Evolutionary conservation across 2,797 vertebrate species (phyloP).

Genomic region (Onychomys leucogaster): DNA sequence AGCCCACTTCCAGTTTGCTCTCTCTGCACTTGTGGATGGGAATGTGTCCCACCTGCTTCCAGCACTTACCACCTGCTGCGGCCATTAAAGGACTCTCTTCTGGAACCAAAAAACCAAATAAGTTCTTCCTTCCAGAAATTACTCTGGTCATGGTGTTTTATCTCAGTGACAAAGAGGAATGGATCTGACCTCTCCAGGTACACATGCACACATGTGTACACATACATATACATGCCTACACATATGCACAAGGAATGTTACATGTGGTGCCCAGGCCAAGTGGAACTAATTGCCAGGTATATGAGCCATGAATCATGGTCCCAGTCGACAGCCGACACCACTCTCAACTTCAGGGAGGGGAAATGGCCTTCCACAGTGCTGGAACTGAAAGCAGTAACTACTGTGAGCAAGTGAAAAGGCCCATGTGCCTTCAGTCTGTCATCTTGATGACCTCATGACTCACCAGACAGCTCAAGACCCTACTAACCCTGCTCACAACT

Average conservation of each 20-base stretch:
- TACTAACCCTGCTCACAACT: background rate
- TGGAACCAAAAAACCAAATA: background rate
- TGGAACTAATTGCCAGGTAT: background rate
- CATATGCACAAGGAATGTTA: background rate
- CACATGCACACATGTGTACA: background rate
- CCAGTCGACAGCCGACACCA: background rate
- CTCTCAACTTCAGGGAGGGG: background rate
- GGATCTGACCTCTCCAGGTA: background rate
- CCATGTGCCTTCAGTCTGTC: background rate
- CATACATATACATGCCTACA: background rate
- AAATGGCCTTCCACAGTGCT: background rate
- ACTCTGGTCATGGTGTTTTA: background rate
- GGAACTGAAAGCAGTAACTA: background rate
- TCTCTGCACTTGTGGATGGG: background rate
- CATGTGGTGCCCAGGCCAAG: conserved; percentile 11
- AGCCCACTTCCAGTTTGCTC: background rate
- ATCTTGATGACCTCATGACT: background rate
- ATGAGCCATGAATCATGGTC: background rate
- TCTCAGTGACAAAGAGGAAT: background rate
- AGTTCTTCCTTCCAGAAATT: background rate
- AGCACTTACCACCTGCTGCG: background rate
- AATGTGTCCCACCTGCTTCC: background rate
- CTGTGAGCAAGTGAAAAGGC: background rate
- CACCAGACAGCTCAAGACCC: background rate
- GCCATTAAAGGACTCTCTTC: background rate